Evolutionary conservation across 1,140 invertebrate genomes (phyloP).

Genomic region (Mylabris phalerata): DNA sequence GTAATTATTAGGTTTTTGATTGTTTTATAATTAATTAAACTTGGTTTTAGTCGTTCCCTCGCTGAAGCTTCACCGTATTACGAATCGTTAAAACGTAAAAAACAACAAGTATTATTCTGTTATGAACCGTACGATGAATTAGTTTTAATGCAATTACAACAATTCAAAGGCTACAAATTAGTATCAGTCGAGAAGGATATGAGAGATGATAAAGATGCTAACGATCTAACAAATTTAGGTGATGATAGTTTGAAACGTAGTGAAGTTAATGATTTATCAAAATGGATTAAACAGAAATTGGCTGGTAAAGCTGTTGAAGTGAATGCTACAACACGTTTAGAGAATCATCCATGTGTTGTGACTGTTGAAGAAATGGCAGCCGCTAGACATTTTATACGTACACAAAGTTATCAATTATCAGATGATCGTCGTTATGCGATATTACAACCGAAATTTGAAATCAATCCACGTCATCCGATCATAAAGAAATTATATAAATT

Average conservation of each 20-base stretch:
- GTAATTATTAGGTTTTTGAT: slow-evolving; percentile 44
- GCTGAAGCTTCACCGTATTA: slow-evolving; percentile 92
- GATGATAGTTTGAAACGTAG: slow-evolving; percentile 60
- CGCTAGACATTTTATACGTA: slow-evolving; percentile 87
- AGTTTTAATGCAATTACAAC: slow-evolving; percentile 81
- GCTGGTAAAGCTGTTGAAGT: slow-evolving; percentile 72
- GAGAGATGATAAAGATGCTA: slow-evolving; percentile 59
- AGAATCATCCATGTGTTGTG: slow-evolving; percentile 87
- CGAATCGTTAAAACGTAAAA: slow-evolving; percentile 80
- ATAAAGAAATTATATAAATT: slow-evolving; percentile 82
- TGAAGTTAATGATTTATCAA: slow-evolving; percentile 68
- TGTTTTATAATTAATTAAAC: background rate
- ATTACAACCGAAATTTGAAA: slow-evolving; percentile 85
- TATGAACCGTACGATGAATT: slow-evolving; percentile 95
- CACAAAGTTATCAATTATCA: slow-evolving; percentile 74
- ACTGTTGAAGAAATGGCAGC: slow-evolving; percentile 95
- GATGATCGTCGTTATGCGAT: slow-evolving; percentile 82
- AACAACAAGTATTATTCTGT: slow-evolving; percentile 90
- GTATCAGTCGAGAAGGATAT: slow-evolving; percentile 93
- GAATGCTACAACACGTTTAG: slow-evolving; percentile 75
- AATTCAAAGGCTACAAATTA: slow-evolving; percentile 73
- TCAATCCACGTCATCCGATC: slow-evolving; percentile 89
- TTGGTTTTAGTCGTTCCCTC: slow-evolving; percentile 66
- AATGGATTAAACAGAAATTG: slow-evolving; percentile 71
- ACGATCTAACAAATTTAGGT: slow-evolving; percentile 49